These are phyloP conservation scores for Cryptosula pallasiana DNA, from an alignment of 2,888 invertebrate species.

Conservation along the genomic window DNA sequence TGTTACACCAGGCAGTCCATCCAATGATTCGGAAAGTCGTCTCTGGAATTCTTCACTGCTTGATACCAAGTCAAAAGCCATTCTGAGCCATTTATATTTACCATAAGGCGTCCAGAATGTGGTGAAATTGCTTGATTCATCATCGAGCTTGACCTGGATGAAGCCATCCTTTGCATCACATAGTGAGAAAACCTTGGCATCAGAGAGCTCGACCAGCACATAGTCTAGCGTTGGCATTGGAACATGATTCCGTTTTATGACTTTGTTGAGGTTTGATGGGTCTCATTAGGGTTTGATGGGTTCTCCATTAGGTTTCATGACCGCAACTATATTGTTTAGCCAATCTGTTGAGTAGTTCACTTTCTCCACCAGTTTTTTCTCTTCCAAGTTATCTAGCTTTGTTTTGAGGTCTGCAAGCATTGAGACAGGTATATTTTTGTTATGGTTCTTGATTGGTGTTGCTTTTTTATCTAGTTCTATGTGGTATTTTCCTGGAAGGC, in stretches of 20 bases:
- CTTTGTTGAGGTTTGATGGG: too few relatives aligned
- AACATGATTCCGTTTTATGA: not conserved
- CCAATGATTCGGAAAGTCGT: not conserved
- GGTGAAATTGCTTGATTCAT: too few relatives aligned
- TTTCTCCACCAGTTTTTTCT: too few relatives aligned
- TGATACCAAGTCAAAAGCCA: not conserved
- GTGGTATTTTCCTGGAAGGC: slow-evolving; percentile 2
- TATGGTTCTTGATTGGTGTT: not conserved
- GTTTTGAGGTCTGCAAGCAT: too few relatives aligned
- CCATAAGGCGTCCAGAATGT: too few relatives aligned
- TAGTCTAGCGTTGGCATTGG: not conserved
- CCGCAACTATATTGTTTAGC: not conserved
- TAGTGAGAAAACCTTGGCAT: not conserved
- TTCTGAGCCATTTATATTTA: too few relatives aligned
- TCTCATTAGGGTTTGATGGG: slow-evolving; percentile 8
- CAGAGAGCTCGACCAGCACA: not conserved
- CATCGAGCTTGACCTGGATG: too few relatives aligned
- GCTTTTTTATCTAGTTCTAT: not conserved
- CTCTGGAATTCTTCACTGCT: slow-evolving; percentile 4
- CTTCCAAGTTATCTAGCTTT: too few relatives aligned
- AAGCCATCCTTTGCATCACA: too few relatives aligned
- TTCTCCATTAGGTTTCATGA: not conserved
- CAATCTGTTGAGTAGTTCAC: too few relatives aligned
- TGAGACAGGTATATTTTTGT: not conserved
- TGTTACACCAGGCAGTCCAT: too few relatives aligned